A percentile compares a stretch with the other conserved stretches of the same genome.
These are phyloP conservation scores for Drosophila oshimai DNA, from an alignment of 1,140 invertebrate species.

Conservation along the genomic window DNA sequence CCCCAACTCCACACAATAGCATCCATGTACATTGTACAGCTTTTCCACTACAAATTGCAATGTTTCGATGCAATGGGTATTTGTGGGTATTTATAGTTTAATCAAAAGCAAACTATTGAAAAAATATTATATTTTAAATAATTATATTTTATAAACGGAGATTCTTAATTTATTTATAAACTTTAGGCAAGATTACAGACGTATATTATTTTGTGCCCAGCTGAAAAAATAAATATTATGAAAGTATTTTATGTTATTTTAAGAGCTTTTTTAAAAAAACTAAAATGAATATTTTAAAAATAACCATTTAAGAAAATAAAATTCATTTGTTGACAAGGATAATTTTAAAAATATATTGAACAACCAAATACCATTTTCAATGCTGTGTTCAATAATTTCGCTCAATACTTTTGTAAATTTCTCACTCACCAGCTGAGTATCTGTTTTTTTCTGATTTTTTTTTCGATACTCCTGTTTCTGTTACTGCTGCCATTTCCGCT, in stretches of 20 bases:
- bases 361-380: not conserved
- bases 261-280: too few relatives aligned
- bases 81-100: not conserved
- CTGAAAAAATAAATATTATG: too few relatives aligned
- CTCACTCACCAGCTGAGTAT: not conserved
- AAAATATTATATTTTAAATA: not conserved
- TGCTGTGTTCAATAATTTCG: not conserved
- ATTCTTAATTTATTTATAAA: too few relatives aligned
- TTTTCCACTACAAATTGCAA: slow-evolving; percentile 11
- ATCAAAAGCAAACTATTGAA: not conserved
- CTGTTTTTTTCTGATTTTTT: slow-evolving; percentile 19
- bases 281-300: too few relatives aligned
- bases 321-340: too few relatives aligned
- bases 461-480: slow-evolving; percentile 18
- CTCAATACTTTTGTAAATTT: not conserved
- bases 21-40: too few relatives aligned
- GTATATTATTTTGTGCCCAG: too few relatives aligned
- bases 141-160: too few relatives aligned
- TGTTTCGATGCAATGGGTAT: not conserved
- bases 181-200: too few relatives aligned
- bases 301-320: too few relatives aligned
- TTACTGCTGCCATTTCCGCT: slow-evolving; percentile 54
- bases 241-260: too few relatives aligned
- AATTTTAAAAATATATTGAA: too few relatives aligned
- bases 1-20: not conserved